Conservation (phyloP, 2,888 invertebrate genomes). For the Leptinotarsa haldemani region DNA sequence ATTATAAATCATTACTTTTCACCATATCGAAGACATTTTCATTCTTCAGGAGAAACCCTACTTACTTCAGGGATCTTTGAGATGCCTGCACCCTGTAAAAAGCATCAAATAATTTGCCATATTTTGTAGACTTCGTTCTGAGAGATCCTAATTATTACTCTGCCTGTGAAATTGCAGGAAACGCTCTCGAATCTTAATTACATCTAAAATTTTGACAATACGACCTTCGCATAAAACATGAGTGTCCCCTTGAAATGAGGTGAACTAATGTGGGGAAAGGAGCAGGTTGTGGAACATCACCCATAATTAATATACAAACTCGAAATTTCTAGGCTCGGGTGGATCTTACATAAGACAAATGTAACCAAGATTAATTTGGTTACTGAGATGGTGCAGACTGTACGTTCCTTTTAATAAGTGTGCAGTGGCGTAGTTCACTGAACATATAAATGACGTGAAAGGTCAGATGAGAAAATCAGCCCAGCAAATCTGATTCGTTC, state of each 20-base stretch:
- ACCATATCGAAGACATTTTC: not conserved
- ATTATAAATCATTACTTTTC: not conserved
- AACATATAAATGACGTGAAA: not conserved
- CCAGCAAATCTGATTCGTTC: not conserved
- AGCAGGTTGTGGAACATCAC: slow-evolving; percentile 46
- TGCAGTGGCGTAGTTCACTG: slow-evolving; percentile 8
- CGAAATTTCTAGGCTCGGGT: slow-evolving; percentile 47
- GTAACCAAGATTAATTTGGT: slow-evolving; percentile 50
- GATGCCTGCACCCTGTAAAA: not conserved
- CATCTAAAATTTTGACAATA: slow-evolving; percentile 37
- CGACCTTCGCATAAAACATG: slow-evolving; percentile 35
- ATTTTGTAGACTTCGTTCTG: slow-evolving; percentile 6
- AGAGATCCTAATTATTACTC: slow-evolving; percentile 9
- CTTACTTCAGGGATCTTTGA: not conserved
- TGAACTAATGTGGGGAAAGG: slow-evolving; percentile 37
- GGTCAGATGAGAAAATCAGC: not conserved
- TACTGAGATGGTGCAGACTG: slow-evolving; percentile 45
- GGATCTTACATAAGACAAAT: slow-evolving; percentile 50
- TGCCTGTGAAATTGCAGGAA: slow-evolving; percentile 15
- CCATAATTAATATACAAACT: slow-evolving; percentile 52
- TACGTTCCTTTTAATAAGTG: not conserved
- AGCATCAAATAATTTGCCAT: not conserved
- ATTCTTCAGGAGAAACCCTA: not conserved
- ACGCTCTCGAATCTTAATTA: slow-evolving; percentile 32
- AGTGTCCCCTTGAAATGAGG: slow-evolving; percentile 37